Conservation (phyloP, 1,140 invertebrate genomes). For the Scylla paramamosain region DNA sequence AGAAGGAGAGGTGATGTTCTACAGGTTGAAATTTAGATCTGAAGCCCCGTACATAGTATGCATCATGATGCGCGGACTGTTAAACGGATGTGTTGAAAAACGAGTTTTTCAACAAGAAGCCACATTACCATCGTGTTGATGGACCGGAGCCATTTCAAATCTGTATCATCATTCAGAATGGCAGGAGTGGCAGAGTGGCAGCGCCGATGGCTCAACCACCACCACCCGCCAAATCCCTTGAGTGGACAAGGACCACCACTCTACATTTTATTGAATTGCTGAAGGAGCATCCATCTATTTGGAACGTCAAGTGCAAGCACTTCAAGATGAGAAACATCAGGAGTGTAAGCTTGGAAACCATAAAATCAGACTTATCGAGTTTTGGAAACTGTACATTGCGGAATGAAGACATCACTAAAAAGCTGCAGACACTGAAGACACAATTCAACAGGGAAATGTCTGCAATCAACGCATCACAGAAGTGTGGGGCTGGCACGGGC, state of each 20-base stretch:
- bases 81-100: too few relatives aligned
- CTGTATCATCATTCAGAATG: too few relatives aligned
- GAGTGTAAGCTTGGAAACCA: slow-evolving; percentile 9
- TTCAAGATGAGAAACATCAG: not conserved
- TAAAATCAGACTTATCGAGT: not conserved
- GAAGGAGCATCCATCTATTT: not conserved
- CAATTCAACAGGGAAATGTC: slow-evolving; percentile 27
- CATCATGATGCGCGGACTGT: too few relatives aligned
- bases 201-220: too few relatives aligned
- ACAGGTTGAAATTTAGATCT: too few relatives aligned
- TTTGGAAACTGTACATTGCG: not conserved
- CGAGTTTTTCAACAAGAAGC: too few relatives aligned
- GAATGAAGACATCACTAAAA: slow-evolving; percentile 28
- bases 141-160: too few relatives aligned
- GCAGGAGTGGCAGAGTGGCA: too few relatives aligned
- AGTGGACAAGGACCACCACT: not conserved
- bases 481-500: not conserved
- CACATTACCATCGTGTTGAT: too few relatives aligned
- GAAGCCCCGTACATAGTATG: too few relatives aligned
- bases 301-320: not conserved
- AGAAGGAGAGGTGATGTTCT: too few relatives aligned
- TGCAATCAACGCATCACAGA: not conserved
- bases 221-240: too few relatives aligned
- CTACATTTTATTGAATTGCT: slow-evolving; percentile 14
- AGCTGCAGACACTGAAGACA: slow-evolving; percentile 52